Percentiles rank a stretch among this genome's conserved stretches.
Conservation (phyloP, 2,888 invertebrate genomes). For the Drosophila nigritarsus region DNA sequence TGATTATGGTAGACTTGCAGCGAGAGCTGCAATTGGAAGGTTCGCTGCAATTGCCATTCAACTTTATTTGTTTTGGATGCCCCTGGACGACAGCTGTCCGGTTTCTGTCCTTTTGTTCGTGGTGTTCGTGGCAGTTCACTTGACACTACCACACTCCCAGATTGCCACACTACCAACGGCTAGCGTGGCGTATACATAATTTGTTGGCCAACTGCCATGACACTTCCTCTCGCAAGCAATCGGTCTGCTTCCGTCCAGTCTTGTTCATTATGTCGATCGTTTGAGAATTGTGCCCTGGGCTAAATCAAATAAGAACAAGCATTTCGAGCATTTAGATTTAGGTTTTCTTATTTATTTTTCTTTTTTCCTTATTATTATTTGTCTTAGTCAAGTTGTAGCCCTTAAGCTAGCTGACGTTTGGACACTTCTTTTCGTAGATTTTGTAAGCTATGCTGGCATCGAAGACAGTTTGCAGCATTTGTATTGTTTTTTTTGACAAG, state of each 20-base stretch:
- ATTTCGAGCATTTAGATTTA: conserved; percentile 13
- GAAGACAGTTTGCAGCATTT: neutral
- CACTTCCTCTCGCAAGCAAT: conserved; percentile 30
- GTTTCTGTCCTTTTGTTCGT: conserved; percentile 23
- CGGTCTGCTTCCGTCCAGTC: neutral
- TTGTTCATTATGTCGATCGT: conserved; percentile 38
- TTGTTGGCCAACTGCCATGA: conserved; percentile 49
- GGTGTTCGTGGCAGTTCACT: conserved; percentile 34
- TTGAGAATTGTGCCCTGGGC: conserved; percentile 21
- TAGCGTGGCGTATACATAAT: conserved; percentile 52
- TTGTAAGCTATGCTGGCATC: conserved; percentile 8
- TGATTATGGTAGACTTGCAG: conserved; percentile 15
- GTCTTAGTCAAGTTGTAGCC: conserved; percentile 25
- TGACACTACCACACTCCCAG: conserved; percentile 41
- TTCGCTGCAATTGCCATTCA: conserved; percentile 40
- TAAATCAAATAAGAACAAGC: conserved; percentile 14
- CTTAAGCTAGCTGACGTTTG: conserved; percentile 12
- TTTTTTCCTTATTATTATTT: conserved; percentile 18
- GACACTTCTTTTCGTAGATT: conserved; percentile 18
- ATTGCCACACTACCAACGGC: conserved; percentile 31
- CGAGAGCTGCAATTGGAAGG: conserved; percentile 35
- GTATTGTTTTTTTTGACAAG: neutral
- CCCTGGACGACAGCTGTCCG: conserved; percentile 34
- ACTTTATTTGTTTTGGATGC: conserved; percentile 53
- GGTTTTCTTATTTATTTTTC: neutral